Evolutionary conservation across 2,113 vertebrate genomes (phyloP), one percentile per base, ranked within the genome.

Genomic region (Plecturocebus donacophilus): DNA sequence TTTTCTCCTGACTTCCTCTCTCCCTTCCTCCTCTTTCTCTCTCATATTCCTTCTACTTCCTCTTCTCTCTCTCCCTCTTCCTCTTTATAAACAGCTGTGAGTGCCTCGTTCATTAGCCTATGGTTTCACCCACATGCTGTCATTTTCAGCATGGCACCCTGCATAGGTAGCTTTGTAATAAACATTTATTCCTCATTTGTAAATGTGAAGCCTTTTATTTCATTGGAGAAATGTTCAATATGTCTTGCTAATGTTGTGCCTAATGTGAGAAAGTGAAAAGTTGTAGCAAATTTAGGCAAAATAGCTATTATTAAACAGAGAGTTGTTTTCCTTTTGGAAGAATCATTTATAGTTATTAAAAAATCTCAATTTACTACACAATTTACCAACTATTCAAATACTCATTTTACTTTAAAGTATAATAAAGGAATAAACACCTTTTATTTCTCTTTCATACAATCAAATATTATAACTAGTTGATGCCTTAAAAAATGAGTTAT

Each of bases 11-110:
- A 2, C 10, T 47, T 13, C 30, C 19, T 70, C 3, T 75, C 19
- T 49, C 8, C 2, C 11, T 12, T 0, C 7, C 14, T 40, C 0
- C 14, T 2, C 9, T 10, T 30, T 5, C 5, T 8, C 4, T 6
- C 11, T 85, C 6, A 17, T 45, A 7, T 14, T 66, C 0, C 27
- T 52, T 6, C 16, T 9, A 2, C 40, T 45, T 6, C 14, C 0
- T n/a, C 17, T 42, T 21, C 8, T 11, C 35, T 45, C 10, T 5
- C 3, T 25, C 30, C 10, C 2, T 30, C 19, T 25, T 38, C 42
- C 30, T 25, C 8, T 52, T 82, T 49, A 17, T 75, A 64, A 58
- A 35, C 2, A 54, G 11, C 32, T 8, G 0, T 14, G 8, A 25
- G 5, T 47, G 14, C 14, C 21, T 35, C 35, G 17, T 27, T 14